phyloP scores from a whole-genome alignment of 2,797 vertebrate species.

The Muscicapa striata region DNA sequence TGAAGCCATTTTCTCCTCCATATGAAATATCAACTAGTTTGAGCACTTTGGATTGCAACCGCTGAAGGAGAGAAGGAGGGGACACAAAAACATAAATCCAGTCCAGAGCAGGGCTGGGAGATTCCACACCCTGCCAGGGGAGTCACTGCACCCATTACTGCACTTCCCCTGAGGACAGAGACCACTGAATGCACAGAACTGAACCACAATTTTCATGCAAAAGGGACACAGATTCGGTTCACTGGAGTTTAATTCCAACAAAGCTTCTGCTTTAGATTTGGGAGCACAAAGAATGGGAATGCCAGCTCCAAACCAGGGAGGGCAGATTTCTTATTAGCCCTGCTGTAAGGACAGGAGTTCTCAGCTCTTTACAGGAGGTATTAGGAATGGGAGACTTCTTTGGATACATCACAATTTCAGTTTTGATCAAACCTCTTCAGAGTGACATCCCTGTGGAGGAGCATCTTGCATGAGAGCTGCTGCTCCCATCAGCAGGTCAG shows the following conservation, averaged over 20 bases:
- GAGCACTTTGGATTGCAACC: conserved; percentile 98
- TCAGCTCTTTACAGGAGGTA: not conserved
- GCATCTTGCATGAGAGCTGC: not conserved
- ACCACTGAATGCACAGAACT: not conserved
- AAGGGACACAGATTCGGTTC: not conserved
- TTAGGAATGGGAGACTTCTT: not conserved
- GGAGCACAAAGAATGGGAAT: not conserved
- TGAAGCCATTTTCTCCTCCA: conserved; percentile 98
- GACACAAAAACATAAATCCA: not conserved
- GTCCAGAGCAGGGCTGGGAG: not conserved
- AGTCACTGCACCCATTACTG: not conserved
- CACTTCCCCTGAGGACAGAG: not conserved
- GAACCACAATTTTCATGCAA: not conserved
- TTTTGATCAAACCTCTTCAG: not conserved
- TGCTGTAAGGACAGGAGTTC: not conserved
- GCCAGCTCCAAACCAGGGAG: not conserved
- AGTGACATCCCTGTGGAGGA: not conserved
- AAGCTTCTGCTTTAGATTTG: not conserved
- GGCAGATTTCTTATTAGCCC: not conserved
- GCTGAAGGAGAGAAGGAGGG: conserved; percentile 2
- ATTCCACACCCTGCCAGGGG: not conserved
- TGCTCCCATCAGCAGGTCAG: rapidly evolving
- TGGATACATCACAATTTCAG: not conserved
- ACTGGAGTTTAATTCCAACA: not conserved
- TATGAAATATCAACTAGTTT: conserved; percentile 99